Conservation (phyloP, 2,113 vertebrate species). For the Marcusenius ussheri region DNA sequence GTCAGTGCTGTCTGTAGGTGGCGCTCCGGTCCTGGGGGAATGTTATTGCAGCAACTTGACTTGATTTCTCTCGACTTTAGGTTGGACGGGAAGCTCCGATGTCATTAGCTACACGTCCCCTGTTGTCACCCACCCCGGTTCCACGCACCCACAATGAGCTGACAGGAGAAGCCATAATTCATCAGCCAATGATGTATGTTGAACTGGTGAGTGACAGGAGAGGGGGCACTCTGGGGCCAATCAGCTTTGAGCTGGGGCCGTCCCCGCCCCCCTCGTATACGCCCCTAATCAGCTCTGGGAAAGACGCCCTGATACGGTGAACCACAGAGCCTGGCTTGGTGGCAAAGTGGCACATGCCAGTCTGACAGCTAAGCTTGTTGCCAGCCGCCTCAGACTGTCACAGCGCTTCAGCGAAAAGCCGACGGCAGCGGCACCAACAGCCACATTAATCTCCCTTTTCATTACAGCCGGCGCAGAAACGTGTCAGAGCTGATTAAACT, state of each 20-base stretch:
- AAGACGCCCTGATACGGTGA: not conserved
- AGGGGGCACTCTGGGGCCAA: not conserved
- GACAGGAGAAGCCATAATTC: not conserved
- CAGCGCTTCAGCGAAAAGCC: conserved; percentile 13
- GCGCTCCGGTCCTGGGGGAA: not conserved
- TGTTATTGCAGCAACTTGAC: not conserved
- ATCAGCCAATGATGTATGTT: not conserved
- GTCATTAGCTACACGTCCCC: not conserved
- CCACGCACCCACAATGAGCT: conserved; percentile 16
- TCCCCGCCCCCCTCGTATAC: not conserved
- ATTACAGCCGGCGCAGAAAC: conserved; percentile 12
- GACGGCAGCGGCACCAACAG: conserved; percentile 6
- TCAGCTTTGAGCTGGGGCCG: not conserved
- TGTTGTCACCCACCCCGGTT: not conserved
- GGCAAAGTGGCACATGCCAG: not conserved
- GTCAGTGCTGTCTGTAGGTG: conserved; percentile 11
- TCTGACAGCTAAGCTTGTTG: conserved; percentile 32
- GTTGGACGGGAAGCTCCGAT: not conserved
- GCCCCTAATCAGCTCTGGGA: not conserved
- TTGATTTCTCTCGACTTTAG: not conserved
- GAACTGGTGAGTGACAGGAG: not conserved
- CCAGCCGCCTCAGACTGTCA: conserved; percentile 28
- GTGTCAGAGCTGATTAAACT: conserved; percentile 12
- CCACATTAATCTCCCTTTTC: conserved; percentile 9
- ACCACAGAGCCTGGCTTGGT: conserved; percentile 24